phyloP scores from a whole-genome alignment of 2,797 vertebrate genomes.

The Sparus aurata region DNA sequence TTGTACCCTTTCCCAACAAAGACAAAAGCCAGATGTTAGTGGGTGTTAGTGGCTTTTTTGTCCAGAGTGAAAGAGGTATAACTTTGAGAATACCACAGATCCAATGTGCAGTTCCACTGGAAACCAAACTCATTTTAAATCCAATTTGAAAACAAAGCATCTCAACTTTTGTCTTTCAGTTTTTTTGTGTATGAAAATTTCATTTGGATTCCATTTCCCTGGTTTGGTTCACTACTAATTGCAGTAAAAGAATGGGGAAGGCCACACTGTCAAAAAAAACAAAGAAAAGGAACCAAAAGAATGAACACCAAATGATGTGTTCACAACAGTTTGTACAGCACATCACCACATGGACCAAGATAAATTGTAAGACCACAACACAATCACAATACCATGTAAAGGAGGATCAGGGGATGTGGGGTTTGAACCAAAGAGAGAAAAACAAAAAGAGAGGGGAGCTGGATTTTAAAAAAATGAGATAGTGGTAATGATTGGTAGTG shows the following conservation, averaged over 20 bases:
- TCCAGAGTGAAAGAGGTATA: too few relatives aligned
- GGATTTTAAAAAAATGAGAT: slow-evolving; percentile 25
- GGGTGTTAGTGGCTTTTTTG: too few relatives aligned
- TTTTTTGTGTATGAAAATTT: background rate
- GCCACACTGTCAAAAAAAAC: slow-evolving; percentile 26
- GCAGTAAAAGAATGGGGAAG: slow-evolving; percentile 66
- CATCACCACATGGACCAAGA: slow-evolving; percentile 57
- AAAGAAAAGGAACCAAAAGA: slow-evolving; percentile 47
- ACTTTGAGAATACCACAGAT: background rate
- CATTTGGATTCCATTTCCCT: background rate
- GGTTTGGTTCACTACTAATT: slow-evolving; percentile 86
- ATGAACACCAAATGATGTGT: slow-evolving; percentile 57
- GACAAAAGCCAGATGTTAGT: too few relatives aligned
- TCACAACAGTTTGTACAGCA: slow-evolving; percentile 60
- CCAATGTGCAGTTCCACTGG: background rate
- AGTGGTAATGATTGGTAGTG: slow-evolving; percentile 6
- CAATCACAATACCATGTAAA: slow-evolving; percentile 64
- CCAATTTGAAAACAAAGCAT: slow-evolving; percentile 22
- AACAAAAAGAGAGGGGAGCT: slow-evolving; percentile 10
- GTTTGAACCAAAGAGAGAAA: slow-evolving; percentile 19
- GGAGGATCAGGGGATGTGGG: slow-evolving; percentile 7
- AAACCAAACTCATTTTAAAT: slow-evolving; percentile 5
- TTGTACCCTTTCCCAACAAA: too few relatives aligned
- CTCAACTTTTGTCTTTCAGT: background rate
- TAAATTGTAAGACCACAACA: slow-evolving; percentile 54